These are phyloP conservation scores for Rhineura floridana DNA, from an alignment of 2,113 vertebrate species.

Conservation along the genomic window DNA sequence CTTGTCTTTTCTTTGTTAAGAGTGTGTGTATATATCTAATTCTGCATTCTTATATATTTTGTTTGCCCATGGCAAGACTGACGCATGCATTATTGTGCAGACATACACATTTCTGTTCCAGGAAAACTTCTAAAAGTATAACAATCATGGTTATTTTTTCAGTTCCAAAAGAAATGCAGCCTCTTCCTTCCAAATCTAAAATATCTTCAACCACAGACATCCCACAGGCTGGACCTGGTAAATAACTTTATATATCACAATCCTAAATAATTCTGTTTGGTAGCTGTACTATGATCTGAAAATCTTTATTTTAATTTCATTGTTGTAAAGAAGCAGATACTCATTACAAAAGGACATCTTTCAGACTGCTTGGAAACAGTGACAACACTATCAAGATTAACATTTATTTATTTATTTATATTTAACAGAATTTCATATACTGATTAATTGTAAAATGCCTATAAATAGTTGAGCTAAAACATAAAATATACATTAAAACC, in stretches of 20 bases:
- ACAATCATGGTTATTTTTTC: slow-evolving; percentile 56
- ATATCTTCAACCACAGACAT: slow-evolving; percentile 43
- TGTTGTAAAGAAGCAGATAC: neutral
- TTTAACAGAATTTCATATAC: no score
- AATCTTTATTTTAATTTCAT: neutral
- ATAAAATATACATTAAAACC: no score
- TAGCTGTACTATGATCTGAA: neutral
- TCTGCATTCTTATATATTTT: neutral
- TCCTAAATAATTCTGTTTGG: neutral
- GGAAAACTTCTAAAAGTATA: neutral
- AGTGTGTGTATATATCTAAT: neutral
- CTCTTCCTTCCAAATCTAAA: slow-evolving; percentile 60
- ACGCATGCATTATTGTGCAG: neutral
- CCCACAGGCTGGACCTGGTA: slow-evolving; percentile 72
- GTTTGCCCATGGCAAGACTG: neutral
- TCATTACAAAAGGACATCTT: neutral
- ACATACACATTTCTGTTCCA: neutral
- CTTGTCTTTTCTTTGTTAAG: neutral
- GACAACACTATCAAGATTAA: neutral
- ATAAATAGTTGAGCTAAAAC: no score
- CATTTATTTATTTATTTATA: no score
- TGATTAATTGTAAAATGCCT: no score
- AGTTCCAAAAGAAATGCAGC: slow-evolving; percentile 64
- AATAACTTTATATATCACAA: slow-evolving; percentile 60
- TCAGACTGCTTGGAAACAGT: neutral